phyloP scores from a whole-genome alignment of 1,140 invertebrate genomes.

The Diabrotica undecimpunctata region DNA sequence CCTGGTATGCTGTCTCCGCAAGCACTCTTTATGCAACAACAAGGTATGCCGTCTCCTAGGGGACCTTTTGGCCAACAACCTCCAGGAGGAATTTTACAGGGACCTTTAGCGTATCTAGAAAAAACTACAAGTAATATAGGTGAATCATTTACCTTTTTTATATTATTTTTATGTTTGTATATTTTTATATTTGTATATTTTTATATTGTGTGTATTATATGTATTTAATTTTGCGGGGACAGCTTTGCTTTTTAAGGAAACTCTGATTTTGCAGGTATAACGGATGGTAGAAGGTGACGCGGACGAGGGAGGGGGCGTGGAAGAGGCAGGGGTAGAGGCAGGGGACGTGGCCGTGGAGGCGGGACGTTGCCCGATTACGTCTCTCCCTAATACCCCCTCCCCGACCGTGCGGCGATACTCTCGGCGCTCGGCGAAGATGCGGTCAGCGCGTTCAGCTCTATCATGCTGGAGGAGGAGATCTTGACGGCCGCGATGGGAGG shows the following conservation, averaged over 20 bases:
- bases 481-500: neutral
- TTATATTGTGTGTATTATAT: neutral
- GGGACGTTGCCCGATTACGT: slow-evolving; percentile 40
- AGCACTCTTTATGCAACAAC: slow-evolving; percentile 58
- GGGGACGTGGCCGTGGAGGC: slow-evolving; percentile 50
- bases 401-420: slow-evolving; percentile 4
- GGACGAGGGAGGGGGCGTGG: slow-evolving; percentile 68
- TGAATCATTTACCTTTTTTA: slow-evolving; percentile 33
- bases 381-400: slow-evolving; percentile 46
- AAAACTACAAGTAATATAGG: slow-evolving; percentile 81
- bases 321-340: slow-evolving; percentile 61
- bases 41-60: slow-evolving; percentile 44
- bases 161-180: too few species aligned
- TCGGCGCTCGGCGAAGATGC: neutral
- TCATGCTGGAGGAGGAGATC: neutral
- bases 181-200: too few species aligned
- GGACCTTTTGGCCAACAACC: slow-evolving; percentile 48
- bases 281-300: slow-evolving; percentile 67
- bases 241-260: slow-evolving; percentile 20
- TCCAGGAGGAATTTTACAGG: slow-evolving; percentile 58
- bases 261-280: slow-evolving; percentile 55
- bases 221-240: neutral
- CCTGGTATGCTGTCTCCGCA: slow-evolving; percentile 46
- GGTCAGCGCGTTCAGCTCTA: neutral
- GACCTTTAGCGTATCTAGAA: slow-evolving; percentile 72